Conservation (phyloP, 2,113 vertebrate genomes). For the Cinclus cinclus region DNA sequence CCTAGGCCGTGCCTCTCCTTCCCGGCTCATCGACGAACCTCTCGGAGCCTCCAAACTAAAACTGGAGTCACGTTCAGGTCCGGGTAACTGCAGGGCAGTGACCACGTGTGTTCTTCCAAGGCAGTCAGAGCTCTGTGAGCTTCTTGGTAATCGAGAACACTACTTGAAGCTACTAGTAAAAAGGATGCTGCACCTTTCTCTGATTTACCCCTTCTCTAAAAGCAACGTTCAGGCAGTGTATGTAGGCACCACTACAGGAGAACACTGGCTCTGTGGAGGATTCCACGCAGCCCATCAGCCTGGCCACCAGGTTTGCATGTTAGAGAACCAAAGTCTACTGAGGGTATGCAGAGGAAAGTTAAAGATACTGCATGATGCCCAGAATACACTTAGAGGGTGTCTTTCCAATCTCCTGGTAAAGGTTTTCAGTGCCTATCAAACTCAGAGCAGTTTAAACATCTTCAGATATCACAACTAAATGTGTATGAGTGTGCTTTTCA, state of each 20-base stretch:
- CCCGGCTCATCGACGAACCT: neutral
- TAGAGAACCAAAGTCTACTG: too few relatives aligned
- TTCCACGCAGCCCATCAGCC: neutral
- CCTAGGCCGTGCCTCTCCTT: too few relatives aligned
- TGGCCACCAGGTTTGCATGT: neutral
- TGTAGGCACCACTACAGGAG: accelerated
- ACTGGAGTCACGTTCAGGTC: accelerated
- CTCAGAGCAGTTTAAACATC: neutral
- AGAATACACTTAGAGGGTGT: too few relatives aligned
- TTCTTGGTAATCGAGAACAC: neutral
- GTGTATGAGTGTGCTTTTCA: neutral
- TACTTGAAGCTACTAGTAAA: neutral
- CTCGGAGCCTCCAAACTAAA: too few relatives aligned
- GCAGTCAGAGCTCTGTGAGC: neutral
- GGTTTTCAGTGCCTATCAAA: neutral
- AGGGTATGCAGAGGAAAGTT: neutral
- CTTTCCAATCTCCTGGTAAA: neutral
- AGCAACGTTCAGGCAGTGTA: neutral
- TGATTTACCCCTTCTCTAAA: neutral
- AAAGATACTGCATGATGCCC: neutral
- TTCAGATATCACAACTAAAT: neutral
- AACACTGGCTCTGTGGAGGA: neutral
- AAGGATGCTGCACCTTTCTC: neutral
- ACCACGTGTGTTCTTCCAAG: neutral
- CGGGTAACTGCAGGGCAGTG: neutral